Conservation (phyloP, 1,140 invertebrate genomes). For the Neomicropteryx cornuta region DNA sequence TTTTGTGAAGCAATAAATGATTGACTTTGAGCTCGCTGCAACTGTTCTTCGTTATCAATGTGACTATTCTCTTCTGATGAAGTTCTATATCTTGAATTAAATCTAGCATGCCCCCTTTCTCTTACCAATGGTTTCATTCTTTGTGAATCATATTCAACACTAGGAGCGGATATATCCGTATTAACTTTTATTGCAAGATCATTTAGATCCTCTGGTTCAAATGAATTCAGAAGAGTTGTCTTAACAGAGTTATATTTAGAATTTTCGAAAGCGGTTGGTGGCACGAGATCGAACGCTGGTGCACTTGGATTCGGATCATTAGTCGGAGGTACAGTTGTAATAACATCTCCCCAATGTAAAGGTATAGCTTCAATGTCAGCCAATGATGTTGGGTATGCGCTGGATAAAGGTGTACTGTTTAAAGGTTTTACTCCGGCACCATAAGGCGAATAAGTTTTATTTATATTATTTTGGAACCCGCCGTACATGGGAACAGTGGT, state of each 20-base stretch:
- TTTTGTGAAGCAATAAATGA: conserved; percentile 31
- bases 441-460: conserved; percentile 21
- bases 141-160: too few relatives aligned
- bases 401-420: conserved; percentile 24
- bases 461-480: conserved; percentile 41
- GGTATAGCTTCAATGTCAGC: conserved; percentile 12
- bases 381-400: conserved; percentile 8
- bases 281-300: conserved; percentile 11
- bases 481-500: conserved; percentile 31
- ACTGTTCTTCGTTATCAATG: conserved; percentile 37
- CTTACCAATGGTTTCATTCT: too few relatives aligned
- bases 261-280: conserved; percentile 6
- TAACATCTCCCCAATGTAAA: conserved; percentile 15
- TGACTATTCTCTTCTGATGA: conserved; percentile 9
- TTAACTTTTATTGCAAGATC: conserved; percentile 13
- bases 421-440: conserved; percentile 20
- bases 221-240: conserved; percentile 14
- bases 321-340: conserved; percentile 9
- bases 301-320: conserved; percentile 10
- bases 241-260: conserved; percentile 12
- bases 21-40: conserved; percentile 39
- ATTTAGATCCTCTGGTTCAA: conserved; percentile 14
- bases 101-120: too few relatives aligned
- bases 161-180: too few relatives aligned
- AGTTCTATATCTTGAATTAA: too few relatives aligned